phyloP scores from a whole-genome alignment of 1,140 invertebrate species.

The Drosophila obscura region DNA sequence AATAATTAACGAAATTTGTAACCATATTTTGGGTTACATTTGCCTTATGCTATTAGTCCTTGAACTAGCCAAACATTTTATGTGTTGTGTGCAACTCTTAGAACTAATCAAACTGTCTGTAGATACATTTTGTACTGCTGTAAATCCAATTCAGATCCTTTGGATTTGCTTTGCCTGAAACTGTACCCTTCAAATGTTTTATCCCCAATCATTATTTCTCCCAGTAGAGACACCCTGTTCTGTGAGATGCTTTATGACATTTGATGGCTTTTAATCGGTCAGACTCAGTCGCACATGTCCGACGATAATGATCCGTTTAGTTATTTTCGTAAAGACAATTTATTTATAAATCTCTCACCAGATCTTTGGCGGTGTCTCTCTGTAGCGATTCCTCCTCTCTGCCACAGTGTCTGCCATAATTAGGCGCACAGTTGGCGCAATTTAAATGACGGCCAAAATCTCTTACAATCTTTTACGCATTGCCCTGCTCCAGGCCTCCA shows the following conservation, averaged over 20 bases:
- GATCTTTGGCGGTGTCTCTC: slow-evolving; percentile 6
- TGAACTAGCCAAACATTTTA: no score
- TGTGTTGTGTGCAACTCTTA: no score
- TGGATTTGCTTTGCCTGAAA: no score
- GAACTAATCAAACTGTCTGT: no score
- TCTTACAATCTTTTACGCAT: slow-evolving; percentile 21
- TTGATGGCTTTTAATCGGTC: slow-evolving; percentile 54
- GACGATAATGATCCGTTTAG: slow-evolving; percentile 51
- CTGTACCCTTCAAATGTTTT: no score
- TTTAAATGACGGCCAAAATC: slow-evolving; percentile 36
- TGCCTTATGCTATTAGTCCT: no score
- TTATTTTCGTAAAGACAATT: slow-evolving; percentile 51
- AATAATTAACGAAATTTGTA: slow-evolving; percentile 15
- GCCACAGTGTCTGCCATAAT: slow-evolving; percentile 68
- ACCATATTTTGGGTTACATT: no score
- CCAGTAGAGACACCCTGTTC: slow-evolving; percentile 22
- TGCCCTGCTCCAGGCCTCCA: not conserved
- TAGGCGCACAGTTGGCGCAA: slow-evolving; percentile 61
- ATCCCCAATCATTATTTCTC: no score
- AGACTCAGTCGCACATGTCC: slow-evolving; percentile 49
- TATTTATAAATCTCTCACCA: slow-evolving; percentile 48
- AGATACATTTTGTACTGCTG: no score
- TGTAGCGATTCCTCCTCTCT: slow-evolving; percentile 30
- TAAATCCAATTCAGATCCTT: no score
- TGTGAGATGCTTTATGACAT: slow-evolving; percentile 41